Evolutionary conservation across 1,140 invertebrate species (phyloP).

Genomic region (Parapsyche elsis): DNA sequence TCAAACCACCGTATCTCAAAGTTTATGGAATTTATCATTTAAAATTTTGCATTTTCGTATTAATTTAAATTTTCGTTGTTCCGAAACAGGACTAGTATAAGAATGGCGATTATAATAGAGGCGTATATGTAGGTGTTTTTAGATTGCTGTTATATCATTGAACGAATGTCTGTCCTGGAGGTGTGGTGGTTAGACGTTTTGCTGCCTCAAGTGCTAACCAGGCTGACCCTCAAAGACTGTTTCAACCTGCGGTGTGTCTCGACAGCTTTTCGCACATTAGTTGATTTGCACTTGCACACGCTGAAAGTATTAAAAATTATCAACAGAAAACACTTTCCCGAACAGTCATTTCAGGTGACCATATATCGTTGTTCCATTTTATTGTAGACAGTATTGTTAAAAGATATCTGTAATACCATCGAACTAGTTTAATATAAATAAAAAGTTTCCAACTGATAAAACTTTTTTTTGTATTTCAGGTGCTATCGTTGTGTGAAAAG

Average conservation of each 20-base stretch:
- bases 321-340: slow-evolving; percentile 62
- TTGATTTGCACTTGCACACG: slow-evolving; percentile 64
- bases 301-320: slow-evolving; percentile 63
- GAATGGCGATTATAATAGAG: too few relatives aligned
- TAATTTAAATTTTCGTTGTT: too few relatives aligned
- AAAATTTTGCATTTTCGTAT: too few relatives aligned
- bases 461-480: slow-evolving; percentile 59
- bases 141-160: too few relatives aligned
- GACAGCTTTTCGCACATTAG: slow-evolving; percentile 63
- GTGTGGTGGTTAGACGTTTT: slow-evolving; percentile 69
- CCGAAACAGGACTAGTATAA: too few relatives aligned
- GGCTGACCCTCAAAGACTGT: slow-evolving; percentile 67
- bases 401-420: too few relatives aligned
- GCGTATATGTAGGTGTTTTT: too few relatives aligned
- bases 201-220: slow-evolving; percentile 65
- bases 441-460: too few relatives aligned
- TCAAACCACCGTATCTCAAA: too few relatives aligned
- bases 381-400: neutral
- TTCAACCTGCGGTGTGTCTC: slow-evolving; percentile 70
- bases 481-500: slow-evolving; percentile 64
- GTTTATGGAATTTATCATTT: too few relatives aligned
- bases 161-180: neutral
- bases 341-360: slow-evolving; percentile 61
- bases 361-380: slow-evolving; percentile 18
- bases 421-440: too few relatives aligned